These are phyloP conservation scores for Pachyrhynchus sulphureomaculatus DNA, from an alignment of 1,140 invertebrate species.

Conservation along the genomic window DNA sequence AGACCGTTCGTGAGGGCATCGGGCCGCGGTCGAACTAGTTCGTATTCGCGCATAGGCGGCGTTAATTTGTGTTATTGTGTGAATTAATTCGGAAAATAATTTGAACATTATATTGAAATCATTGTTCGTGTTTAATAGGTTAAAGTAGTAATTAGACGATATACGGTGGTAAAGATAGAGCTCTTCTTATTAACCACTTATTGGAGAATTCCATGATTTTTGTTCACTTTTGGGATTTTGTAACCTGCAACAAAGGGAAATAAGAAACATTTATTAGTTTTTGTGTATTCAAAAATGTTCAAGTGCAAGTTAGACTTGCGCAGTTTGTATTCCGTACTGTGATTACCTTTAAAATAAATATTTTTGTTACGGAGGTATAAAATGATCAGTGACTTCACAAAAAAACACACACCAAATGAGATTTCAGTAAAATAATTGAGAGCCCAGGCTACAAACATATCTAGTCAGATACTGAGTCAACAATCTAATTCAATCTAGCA, in stretches of 20 bases:
- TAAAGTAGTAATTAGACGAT: neutral
- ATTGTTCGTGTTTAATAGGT: neutral
- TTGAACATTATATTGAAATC: neutral
- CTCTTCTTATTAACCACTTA: constrained; percentile 17
- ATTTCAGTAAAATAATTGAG: too few relatives aligned
- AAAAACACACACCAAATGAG: too few relatives aligned
- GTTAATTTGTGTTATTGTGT: neutral
- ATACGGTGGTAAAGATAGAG: neutral
- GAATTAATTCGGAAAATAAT: neutral
- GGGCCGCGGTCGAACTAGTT: neutral
- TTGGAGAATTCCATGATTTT: constrained; percentile 11
- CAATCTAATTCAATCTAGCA: too few relatives aligned
- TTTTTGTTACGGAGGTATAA: too few relatives aligned
- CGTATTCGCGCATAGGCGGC: constrained; percentile 7
- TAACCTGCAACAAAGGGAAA: neutral
- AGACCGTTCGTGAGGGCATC: neutral
- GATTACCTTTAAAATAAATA: too few relatives aligned
- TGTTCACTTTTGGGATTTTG: neutral
- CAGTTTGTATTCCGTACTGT: too few relatives aligned
- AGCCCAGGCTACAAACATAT: too few relatives aligned
- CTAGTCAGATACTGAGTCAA: too few relatives aligned
- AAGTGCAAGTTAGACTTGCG: too few relatives aligned
- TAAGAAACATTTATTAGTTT: too few relatives aligned
- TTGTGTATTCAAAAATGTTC: too few relatives aligned
- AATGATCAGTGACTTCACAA: too few relatives aligned